phyloP scores from a whole-genome alignment of 2,888 invertebrate genomes.

The Plagiodera versicolora region DNA sequence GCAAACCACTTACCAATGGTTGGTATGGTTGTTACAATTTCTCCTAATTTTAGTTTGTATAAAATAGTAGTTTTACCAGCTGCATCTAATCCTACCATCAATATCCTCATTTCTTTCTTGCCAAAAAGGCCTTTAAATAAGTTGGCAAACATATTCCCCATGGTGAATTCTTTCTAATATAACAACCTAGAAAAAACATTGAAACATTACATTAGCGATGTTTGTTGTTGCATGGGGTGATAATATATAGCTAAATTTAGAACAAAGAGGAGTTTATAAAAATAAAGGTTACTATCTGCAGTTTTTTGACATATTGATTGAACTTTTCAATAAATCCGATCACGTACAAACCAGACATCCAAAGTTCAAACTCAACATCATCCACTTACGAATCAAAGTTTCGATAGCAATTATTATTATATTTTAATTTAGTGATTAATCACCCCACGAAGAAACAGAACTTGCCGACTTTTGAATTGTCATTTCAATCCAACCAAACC shows the following conservation, averaged over 20 bases:
- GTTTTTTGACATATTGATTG: conserved; percentile 51
- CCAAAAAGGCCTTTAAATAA: conserved; percentile 99
- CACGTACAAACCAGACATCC: conserved; percentile 2
- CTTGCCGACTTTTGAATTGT: conserved; percentile 59
- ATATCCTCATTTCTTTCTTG: conserved; percentile 99
- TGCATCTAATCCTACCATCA: conserved; percentile 99
- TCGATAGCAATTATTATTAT: conserved; percentile 10
- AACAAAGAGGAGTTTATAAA: conserved; percentile 46
- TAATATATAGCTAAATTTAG: conserved; percentile 40
- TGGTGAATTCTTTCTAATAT: conserved; percentile 64
- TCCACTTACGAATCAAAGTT: background rate
- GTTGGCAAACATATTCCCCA: conserved; percentile 98
- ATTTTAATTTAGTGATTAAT: conserved; percentile 18
- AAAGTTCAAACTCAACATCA: background rate
- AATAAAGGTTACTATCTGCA: conserved; percentile 49
- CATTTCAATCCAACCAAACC: conserved; percentile 48
- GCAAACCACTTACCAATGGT: conserved; percentile 90
- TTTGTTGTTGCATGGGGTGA: conserved; percentile 4
- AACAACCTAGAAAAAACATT: conserved; percentile 41
- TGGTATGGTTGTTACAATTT: conserved; percentile 99
- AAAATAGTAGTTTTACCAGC: conserved; percentile 99
- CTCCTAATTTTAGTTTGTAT: conserved; percentile 99
- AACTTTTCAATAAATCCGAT: conserved; percentile 24
- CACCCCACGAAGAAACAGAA: conserved; percentile 36
- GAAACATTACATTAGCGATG: conserved; percentile 11